phyloP scores from a whole-genome alignment of 1,140 invertebrate species.

The Chrysomallon squamiferum region DNA sequence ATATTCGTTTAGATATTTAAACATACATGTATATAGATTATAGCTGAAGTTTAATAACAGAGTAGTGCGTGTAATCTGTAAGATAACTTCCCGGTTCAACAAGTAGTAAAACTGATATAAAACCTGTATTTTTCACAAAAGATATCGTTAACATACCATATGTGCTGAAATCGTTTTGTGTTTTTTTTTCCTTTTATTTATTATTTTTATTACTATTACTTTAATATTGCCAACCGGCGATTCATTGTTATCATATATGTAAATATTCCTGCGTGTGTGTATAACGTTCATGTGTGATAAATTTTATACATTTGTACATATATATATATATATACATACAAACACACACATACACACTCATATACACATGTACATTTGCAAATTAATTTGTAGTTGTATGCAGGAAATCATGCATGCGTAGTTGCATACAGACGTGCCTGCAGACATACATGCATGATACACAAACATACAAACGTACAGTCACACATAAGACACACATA shows the following conservation, averaged over 20 bases:
- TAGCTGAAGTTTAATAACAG: no score
- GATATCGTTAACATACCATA: not conserved
- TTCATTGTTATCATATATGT: not conserved
- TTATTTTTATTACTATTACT: not conserved
- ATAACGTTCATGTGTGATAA: slow-evolving; percentile 1
- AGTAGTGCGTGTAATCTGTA: no score
- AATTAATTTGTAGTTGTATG: not conserved
- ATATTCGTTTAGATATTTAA: no score
- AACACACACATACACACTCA: not conserved
- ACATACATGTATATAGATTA: no score
- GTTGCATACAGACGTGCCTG: not conserved
- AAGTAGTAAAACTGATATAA: no score
- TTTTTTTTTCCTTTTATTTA: not conserved
- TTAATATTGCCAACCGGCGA: no score
- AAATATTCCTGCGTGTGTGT: not conserved
- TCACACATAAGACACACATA: not conserved
- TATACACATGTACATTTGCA: not conserved
- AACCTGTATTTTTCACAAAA: no score
- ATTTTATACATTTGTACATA: not conserved
- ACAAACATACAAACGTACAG: not conserved
- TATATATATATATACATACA: not conserved
- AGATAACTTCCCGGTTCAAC: not conserved
- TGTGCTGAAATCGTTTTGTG: no score
- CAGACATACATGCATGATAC: not conserved
- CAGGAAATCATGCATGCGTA: slow-evolving; percentile 1